Evolutionary conservation across 2,113 vertebrate species (phyloP).

Genomic region (Macheiramphus alcinus): DNA sequence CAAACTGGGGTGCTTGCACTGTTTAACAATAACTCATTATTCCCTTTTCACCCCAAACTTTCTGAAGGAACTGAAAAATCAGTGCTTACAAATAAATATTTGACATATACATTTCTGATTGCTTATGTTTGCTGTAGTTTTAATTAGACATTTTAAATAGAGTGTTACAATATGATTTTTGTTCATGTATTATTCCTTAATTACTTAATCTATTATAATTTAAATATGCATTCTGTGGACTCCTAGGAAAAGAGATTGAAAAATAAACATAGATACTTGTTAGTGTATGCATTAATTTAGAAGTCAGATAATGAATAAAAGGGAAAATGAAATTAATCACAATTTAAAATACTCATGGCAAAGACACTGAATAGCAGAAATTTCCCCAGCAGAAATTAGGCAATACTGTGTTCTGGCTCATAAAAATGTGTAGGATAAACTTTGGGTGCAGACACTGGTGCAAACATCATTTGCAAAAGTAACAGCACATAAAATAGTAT

Average conservation of each 20-base stretch:
- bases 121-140: not conserved
- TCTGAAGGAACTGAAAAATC: not conserved
- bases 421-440: not conserved
- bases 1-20: not conserved
- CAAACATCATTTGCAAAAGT: not conserved
- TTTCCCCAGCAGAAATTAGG: not conserved
- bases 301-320: not conserved
- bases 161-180: not conserved
- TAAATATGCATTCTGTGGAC: not conserved
- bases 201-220: not conserved
- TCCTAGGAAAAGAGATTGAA: not conserved
- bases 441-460: not conserved
- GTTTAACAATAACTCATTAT: not conserved
- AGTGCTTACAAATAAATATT: not conserved
- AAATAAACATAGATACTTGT: not conserved
- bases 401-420: not conserved
- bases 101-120: not conserved
- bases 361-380: not conserved
- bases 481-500: not conserved
- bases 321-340: not conserved
- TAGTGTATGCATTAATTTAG: not conserved
- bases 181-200: not conserved
- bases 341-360: not conserved
- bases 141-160: not conserved
- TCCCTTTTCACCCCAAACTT: rapidly evolving